These are phyloP conservation scores for Lamprotornis superbus DNA, from an alignment of 2,113 vertebrate species.

Conservation along the genomic window DNA sequence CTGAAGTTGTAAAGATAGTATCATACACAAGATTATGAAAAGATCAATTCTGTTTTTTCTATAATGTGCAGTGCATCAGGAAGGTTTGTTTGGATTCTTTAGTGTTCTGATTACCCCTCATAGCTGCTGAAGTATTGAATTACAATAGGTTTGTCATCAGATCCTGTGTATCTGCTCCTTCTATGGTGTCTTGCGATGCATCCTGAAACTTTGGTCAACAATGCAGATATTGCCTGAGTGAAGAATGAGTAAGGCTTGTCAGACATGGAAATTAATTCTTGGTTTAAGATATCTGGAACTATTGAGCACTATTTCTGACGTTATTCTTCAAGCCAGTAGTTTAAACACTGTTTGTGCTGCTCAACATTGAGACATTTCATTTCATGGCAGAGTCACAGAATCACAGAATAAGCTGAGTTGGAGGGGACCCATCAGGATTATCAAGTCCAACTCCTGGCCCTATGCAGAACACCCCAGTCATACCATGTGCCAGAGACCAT, in stretches of 20 bases:
- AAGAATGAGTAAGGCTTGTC: neutral
- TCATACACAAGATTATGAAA: neutral
- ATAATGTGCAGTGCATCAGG: neutral
- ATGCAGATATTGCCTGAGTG: neutral
- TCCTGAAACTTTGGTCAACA: neutral
- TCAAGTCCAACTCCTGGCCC: neutral
- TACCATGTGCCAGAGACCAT: neutral
- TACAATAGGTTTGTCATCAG: neutral
- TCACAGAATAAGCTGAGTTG: neutral
- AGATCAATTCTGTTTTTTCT: neutral
- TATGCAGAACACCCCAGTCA: neutral
- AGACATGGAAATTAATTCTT: neutral
- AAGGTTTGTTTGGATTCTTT: neutral
- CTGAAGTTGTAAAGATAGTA: neutral
- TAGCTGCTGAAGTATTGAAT: neutral
- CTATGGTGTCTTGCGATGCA: neutral
- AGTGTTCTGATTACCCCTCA: neutral
- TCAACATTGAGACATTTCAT: neutral
- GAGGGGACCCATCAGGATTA: neutral
- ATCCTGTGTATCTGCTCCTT: neutral
- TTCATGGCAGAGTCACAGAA: neutral
- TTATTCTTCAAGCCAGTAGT: neutral
- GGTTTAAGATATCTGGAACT: neutral
- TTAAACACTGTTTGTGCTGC: neutral
- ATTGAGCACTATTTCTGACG: neutral